Evolutionary conservation across 2,113 vertebrate genomes (phyloP), one percentile per base, ranked within the genome.

Genomic region (Ammospiza caudacuta): DNA sequence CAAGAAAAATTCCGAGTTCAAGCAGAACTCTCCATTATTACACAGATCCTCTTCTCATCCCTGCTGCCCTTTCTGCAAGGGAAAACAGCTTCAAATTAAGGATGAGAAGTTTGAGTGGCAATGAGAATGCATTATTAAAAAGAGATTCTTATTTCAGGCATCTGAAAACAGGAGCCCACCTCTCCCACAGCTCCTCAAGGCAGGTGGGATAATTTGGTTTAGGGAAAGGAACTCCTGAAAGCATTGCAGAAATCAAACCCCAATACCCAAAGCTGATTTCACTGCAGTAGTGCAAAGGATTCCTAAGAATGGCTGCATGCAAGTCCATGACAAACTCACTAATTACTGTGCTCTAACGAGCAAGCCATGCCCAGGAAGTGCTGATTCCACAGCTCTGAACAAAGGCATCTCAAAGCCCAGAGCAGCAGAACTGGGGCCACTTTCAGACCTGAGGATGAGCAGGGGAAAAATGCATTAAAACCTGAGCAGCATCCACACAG

Each of bases 311-410:
- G 31, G 29, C 54, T 76, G 61, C 57, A 54, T 35, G 54, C n/a
- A 72, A 82, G 75, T 22, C 49, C 54, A 80, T 9, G 58, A 28
- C 15, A 31, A 59, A 77, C 23, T 68, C 67, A 61, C 31, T 87
- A 92, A 95, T 92, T 89, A 47, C 66, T 63, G 52, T 23, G 63
- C 73, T 78, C 62, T 90, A 85, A 85, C 49, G 88, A 94, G 85
- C 62, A 87, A 91, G 49, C 41, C 23, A 28, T 39, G 54, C 15
- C n/a, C 75, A 49, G 5, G 21, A 89, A 91, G 15, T 25, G 49
- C 70, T 83, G 83, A 72, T 69, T 80, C 63, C 90, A 82, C 83
- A 83, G 47, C 59, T 86, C 76, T 57, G 49, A 72, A 33, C 6
- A 5, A 94, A 80, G 31, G n/a, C 9, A 2, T 6, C 90, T 72